Conservation (phyloP, 1,140 invertebrate genomes). For the Bombus waltoni region DNA sequence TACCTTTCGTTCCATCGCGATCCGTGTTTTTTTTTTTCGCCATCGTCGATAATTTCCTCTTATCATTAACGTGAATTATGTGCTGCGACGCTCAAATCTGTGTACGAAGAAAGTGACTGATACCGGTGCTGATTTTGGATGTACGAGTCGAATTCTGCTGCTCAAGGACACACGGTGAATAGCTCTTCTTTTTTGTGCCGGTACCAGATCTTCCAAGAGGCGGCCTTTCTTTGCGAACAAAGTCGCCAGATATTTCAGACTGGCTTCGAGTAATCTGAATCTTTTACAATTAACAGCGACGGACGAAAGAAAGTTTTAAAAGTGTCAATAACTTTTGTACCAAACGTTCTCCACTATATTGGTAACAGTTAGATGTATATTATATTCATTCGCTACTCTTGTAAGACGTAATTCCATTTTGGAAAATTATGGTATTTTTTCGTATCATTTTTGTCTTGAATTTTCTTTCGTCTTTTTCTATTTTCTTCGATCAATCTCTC, state of each 20-base stretch:
- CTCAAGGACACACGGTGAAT: slow-evolving; percentile 58
- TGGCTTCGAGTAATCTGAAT: background rate
- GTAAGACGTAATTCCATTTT: no score
- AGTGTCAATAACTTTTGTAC: no score
- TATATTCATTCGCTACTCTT: no score
- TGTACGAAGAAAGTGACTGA: slow-evolving; percentile 51
- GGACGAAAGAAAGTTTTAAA: no score
- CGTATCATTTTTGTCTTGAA: no score
- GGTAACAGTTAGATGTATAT: no score
- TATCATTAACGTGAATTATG: slow-evolving; percentile 37
- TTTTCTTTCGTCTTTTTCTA: no score
- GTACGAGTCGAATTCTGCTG: slow-evolving; percentile 40
- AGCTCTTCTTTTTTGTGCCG: background rate
- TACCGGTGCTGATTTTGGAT: slow-evolving; percentile 43
- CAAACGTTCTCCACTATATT: no score
- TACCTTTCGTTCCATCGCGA: slow-evolving; percentile 21
- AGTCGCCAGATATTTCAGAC: background rate
- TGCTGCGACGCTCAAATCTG: slow-evolving; percentile 29
- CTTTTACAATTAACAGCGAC: background rate
- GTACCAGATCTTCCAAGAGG: background rate
- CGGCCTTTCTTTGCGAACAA: background rate
- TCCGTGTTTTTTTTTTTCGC: background rate
- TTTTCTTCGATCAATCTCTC: no score
- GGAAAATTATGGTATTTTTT: no score
- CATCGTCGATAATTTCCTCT: background rate